Base-by-base conservation (phyloP, 64 coral and sea anemone species). In the Astreopora myriophthalma region DNA sequence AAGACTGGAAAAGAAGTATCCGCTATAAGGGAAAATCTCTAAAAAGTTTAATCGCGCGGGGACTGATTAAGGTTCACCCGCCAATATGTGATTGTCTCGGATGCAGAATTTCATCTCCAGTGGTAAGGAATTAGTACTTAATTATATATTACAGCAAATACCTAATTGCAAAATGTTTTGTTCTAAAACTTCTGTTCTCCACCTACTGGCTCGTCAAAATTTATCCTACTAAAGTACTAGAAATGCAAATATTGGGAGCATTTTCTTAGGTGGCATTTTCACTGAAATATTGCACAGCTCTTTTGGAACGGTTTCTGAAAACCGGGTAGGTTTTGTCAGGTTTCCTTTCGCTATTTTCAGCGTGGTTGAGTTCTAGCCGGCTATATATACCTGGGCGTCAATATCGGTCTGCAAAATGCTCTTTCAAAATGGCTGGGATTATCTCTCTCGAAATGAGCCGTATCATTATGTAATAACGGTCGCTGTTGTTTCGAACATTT, bases 1-100 rank as follows among this genome's bases (percentile, higher is more conserved):
- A 99, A 57, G 97, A 99, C 75, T 99, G 97, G 97, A 99, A 99
- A 82, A 89, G 97, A 77, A 99, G 97, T 39, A 99, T 99, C 13
- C 68, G 97, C 22, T 95, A 93, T 28, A 99, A 99, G 66, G 97
- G 97, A 26, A 99, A 99, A 84, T 99, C 97, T 48, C 71, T 99
- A 44, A 99, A 99, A 86, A 99, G 97, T 91, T 89, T 99, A 30
- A 99, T 99, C 22, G 97, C 94, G 24, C 87, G 94, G 10, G 97
- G 97, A 22, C 48, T 99, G 27, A 93, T 99, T 24, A 99, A 99
- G 79, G 97, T 99, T 70, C 97, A 99, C 69, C 97, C 97, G 7
- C 97, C 97, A 49, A 99, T 99, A 9, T 99, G 97, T 78, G 97
- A 99, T 68, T 99, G 97, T 74, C 89, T 95, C 19, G 97, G 97